These are phyloP conservation scores for Anoplolepis gracilipes DNA, from an alignment of 1,140 invertebrate genomes.

Conservation along the genomic window DNA sequence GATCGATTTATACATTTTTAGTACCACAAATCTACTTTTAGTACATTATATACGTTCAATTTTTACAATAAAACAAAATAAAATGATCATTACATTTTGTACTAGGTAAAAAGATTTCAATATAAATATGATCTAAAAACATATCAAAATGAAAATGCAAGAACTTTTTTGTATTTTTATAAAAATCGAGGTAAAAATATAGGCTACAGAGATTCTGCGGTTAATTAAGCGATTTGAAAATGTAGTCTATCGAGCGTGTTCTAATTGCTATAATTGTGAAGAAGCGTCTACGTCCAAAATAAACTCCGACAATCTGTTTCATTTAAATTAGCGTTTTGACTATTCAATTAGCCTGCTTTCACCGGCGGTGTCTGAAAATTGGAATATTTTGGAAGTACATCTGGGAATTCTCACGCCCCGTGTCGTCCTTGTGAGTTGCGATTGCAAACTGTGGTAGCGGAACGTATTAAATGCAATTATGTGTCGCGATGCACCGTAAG, in stretches of 20 bases:
- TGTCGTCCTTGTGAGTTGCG: background rate
- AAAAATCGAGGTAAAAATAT: background rate
- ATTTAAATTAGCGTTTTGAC: conserved; percentile 33
- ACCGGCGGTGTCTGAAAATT: background rate
- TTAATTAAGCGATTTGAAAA: background rate
- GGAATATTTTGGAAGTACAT: conserved; percentile 9
- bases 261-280: conserved; percentile 8
- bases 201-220: background rate
- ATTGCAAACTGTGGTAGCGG: background rate
- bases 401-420: background rate
- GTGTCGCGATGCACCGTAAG: conserved; percentile 1
- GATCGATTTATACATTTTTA: background rate
- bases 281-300: background rate
- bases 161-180: background rate
- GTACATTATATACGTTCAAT: background rate
- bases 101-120: background rate
- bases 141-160: background rate
- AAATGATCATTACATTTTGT: too few relatives aligned
- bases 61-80: background rate
- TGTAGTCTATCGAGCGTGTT: background rate
- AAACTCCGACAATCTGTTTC: conserved; percentile 1
- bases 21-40: background rate
- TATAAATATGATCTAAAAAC: background rate
- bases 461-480: conserved; percentile 3
- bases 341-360: conserved; percentile 38